These are phyloP conservation scores for Aphis gossypii DNA, from an alignment of 1,140 invertebrate genomes.

Conservation along the genomic window DNA sequence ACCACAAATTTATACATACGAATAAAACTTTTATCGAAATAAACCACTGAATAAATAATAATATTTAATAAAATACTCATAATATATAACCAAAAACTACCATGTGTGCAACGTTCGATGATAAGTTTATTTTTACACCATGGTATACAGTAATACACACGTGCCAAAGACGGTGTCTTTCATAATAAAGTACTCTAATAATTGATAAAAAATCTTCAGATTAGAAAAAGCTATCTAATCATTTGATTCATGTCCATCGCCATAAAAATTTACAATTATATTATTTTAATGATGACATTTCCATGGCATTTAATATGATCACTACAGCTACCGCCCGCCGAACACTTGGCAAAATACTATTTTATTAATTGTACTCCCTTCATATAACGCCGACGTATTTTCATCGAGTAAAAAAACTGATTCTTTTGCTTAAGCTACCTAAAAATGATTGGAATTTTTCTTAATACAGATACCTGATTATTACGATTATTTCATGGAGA, in stretches of 20 bases:
- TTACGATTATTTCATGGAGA: neutral
- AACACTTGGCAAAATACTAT: neutral
- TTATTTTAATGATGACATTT: neutral
- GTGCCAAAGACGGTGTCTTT: neutral
- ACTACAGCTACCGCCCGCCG: neutral
- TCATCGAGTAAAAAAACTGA: neutral
- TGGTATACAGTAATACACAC: no score
- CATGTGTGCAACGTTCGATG: no score
- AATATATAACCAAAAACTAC: no score
- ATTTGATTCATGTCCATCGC: neutral
- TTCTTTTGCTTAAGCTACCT: neutral
- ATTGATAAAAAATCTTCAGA: neutral
- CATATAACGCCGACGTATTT: neutral
- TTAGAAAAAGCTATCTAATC: neutral
- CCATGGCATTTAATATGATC: neutral
- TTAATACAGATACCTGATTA: neutral
- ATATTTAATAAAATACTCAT: no score
- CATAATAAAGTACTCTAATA: neutral
- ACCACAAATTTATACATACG: no score
- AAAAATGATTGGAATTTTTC: neutral
- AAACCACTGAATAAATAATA: no score
- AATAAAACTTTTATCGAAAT: no score
- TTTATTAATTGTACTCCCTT: neutral
- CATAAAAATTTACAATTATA: neutral
- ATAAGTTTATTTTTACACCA: no score